Evolutionary conservation across 2,113 vertebrate genomes (phyloP), one percentile per base, ranked within the genome.

Genomic region (Neoarius graeffei): DNA sequence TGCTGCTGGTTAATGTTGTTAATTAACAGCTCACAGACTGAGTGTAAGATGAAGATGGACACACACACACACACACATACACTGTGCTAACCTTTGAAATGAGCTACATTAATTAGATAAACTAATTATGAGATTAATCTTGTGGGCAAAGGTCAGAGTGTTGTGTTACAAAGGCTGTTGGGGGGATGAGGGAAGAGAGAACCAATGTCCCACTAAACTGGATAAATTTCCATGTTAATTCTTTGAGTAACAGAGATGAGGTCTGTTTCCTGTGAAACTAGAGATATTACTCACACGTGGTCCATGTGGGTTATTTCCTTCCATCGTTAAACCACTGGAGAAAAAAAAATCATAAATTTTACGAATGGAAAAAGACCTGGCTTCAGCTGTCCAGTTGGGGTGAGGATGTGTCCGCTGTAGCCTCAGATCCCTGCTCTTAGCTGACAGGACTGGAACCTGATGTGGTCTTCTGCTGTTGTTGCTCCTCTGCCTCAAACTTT

Each of bases 51-150:
- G 50, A 62, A 84, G 76, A 80, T 59, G 60, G 54, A 90, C 54
- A 85, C 56, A 80, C 50, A 42, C 54, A 79, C 76, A 74, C 50
- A 79, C 48, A 79, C 52, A 80, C 50, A 77, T 23, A 54, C 74
- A 54, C 48, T 20, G 62, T 56, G 6, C 73, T 83, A 59, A 87
- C 86, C 80, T 83, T 87, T 83, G 25, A 86, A 86, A 83, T 60
- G 52, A 85, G 56, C 80, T 57, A 23, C 84, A 83, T 66, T 89
- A 89, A 87, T 89, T 89, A 87, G 76, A 87, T 87, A 81, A 87
- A 84, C 87, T 88, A 79, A 86, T 90, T 79, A 90, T 14, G 50
- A 88, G 82, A 86, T 81, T 69, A 84, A 86, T 82, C 66, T 77
- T 79, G 76, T 86, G 85, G 84, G 81, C 59, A 85, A 89, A 81